These are phyloP conservation scores for Alethe castanea DNA, from an alignment of 2,113 vertebrate genomes.

Conservation along the genomic window DNA sequence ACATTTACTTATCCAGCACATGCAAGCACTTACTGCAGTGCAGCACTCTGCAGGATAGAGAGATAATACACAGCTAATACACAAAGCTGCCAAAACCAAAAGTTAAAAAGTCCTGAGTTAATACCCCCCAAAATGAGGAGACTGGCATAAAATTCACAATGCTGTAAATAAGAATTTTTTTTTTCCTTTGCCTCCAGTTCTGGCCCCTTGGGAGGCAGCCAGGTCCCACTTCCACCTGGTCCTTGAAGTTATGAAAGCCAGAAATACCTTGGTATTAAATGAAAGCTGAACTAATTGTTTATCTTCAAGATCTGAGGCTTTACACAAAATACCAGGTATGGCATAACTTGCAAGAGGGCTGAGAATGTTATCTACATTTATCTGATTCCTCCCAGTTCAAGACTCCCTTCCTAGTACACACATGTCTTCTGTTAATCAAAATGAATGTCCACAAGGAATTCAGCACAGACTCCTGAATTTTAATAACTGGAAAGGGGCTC, in stretches of 20 bases:
- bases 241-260: not conserved
- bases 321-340: not conserved
- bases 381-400: constrained; percentile 29
- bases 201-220: constrained; percentile 13
- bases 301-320: constrained; percentile 30
- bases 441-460: constrained; percentile 61
- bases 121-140: not conserved
- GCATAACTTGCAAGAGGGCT: constrained; percentile 6
- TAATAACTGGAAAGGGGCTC: constrained; percentile 48
- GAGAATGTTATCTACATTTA: constrained; percentile 45
- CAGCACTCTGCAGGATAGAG: not conserved
- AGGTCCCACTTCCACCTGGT: not conserved
- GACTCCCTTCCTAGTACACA: constrained; percentile 4
- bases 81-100: not conserved
- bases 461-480: constrained; percentile 56
- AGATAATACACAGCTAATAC: not conserved
- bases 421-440: constrained; percentile 62
- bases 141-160: not conserved
- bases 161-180: not conserved
- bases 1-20: not conserved
- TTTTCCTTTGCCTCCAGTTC: not conserved
- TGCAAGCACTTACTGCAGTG: not conserved
- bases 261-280: constrained; percentile 33
- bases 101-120: not conserved
- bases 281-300: constrained; percentile 18